Conservation (phyloP, 2,113 vertebrate genomes). For the Crotophaga sulcirostris region DNA sequence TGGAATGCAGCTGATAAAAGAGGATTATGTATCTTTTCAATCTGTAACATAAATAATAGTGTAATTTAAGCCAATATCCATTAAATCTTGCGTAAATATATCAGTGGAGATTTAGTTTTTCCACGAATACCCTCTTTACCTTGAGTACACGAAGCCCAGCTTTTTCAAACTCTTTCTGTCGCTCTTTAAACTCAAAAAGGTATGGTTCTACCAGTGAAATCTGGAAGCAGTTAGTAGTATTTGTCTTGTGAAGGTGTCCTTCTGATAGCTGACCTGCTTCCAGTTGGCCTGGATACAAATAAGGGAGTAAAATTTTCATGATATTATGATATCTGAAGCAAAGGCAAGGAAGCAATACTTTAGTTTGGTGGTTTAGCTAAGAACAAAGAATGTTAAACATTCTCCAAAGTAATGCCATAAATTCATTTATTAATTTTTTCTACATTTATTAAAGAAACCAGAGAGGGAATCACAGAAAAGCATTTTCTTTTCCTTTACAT, state of each 20-base stretch:
- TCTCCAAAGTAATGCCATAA: neutral
- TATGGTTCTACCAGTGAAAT: neutral
- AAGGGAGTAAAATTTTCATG: neutral
- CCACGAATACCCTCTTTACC: slow-evolving; percentile 56
- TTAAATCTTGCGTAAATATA: neutral
- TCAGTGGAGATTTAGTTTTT: neutral
- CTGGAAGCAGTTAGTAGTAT: neutral
- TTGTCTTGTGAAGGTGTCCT: neutral
- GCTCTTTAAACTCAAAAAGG: slow-evolving; percentile 3
- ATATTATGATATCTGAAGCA: neutral
- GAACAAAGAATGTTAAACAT: neutral
- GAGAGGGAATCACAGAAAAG: neutral
- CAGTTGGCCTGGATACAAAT: slow-evolving; percentile 43
- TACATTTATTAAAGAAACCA: neutral
- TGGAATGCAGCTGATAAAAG: slow-evolving; percentile 73
- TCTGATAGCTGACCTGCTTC: neutral
- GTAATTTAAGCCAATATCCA: neutral
- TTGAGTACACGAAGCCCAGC: slow-evolving; percentile 63
- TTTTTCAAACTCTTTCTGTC: slow-evolving; percentile 12
- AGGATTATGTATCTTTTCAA: slow-evolving; percentile 79
- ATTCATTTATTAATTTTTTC: neutral
- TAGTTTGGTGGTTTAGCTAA: neutral
- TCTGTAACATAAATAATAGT: slow-evolving; percentile 63
- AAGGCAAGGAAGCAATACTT: neutral
- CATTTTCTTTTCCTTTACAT: neutral